Evolutionary conservation across 2,888 invertebrate genomes (phyloP).

Genomic region (Lordiphosa fenestrarum): DNA sequence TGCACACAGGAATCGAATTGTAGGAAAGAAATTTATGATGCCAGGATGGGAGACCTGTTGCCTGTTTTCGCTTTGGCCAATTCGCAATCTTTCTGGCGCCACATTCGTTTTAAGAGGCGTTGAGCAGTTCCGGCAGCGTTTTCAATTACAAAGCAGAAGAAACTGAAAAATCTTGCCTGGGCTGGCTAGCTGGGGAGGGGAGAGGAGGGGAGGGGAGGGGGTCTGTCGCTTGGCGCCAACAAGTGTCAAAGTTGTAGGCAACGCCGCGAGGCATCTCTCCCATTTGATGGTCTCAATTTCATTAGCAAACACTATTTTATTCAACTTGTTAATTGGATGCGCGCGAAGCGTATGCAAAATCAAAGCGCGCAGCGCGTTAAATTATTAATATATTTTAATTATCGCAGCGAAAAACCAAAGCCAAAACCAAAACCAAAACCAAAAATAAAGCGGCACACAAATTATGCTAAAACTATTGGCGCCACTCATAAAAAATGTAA

Average conservation of each 20-base stretch:
- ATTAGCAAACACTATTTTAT: slow-evolving; percentile 33
- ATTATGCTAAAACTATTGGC: slow-evolving; percentile 74
- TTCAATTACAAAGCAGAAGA: slow-evolving; percentile 50
- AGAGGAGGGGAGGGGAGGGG: background rate
- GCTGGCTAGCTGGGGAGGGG: too few relatives aligned
- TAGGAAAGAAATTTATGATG: slow-evolving; percentile 3
- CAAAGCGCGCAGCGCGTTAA: slow-evolving; percentile 46
- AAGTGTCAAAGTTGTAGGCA: slow-evolving; percentile 64
- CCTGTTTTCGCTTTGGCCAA: slow-evolving; percentile 1
- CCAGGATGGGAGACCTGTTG: slow-evolving; percentile 6
- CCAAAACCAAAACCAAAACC: too few relatives aligned
- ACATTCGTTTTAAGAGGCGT: slow-evolving; percentile 33
- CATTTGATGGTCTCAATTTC: slow-evolving; percentile 41
- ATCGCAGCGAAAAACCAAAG: slow-evolving; percentile 15
- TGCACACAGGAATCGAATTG: too few relatives aligned
- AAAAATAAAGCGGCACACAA: slow-evolving; percentile 35
- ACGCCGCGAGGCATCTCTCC: slow-evolving; percentile 10
- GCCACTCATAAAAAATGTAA: slow-evolving; percentile 61
- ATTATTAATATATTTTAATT: slow-evolving; percentile 74
- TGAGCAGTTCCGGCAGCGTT: slow-evolving; percentile 60
- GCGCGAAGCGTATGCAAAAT: slow-evolving; percentile 44
- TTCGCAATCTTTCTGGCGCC: slow-evolving; percentile 34
- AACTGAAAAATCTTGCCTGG: background rate
- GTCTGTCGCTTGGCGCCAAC: slow-evolving; percentile 60
- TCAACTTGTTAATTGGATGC: slow-evolving; percentile 49